Base-by-base conservation (phyloP, 2,888 invertebrate genomes). In the Caenorhabditis sp. region DNA sequence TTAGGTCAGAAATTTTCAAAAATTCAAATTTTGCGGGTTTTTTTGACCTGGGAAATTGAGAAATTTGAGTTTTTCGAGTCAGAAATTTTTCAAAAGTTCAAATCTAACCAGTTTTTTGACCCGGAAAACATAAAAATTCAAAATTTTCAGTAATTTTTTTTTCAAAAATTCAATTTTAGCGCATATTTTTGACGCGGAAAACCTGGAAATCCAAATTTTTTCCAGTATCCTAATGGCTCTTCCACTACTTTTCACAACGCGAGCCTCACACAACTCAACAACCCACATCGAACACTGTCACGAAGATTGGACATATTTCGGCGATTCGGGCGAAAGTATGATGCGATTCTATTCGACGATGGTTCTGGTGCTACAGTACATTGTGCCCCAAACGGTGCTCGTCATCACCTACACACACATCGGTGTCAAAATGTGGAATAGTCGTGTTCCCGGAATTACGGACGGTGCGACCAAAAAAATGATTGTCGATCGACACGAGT, bases 381-480 rank as follows among this genome's bases (percentile, higher is more conserved):
- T 84, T n/a, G 74, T 87, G 6, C 87, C 87, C 6, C 79, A 88
- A 63, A 69, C 83, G 2, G 86, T 88, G 1, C 63, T 87, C 8
- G 77, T 88, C 19, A 74, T 85, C 61, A 88, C 87, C 49, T 87
- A 87, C 67, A 84, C 84, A 14, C 83, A 79, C 63, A 87, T 87
- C 61, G 87, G 88, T 21, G 64, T 84, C 51, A 81, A 81, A 53
- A 84, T 87, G 83, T 87, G 87, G 87, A 83, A 84, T 69, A 81
- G 83, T 62, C 72, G 82, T 37, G 81, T 84, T 49, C 87, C 86
- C 10, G 85, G 82, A 27, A 74, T 73, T 43, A 77, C 78, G 51
- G 75, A 69, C 43, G 66, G 81, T 10, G 78, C 75, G 10, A 77
- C 74, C 17, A 73, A 79, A 58, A 79, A 76, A 37, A 66, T 84